Conservation (phyloP, 1,140 invertebrate species). For the Drosophila asahinai region DNA sequence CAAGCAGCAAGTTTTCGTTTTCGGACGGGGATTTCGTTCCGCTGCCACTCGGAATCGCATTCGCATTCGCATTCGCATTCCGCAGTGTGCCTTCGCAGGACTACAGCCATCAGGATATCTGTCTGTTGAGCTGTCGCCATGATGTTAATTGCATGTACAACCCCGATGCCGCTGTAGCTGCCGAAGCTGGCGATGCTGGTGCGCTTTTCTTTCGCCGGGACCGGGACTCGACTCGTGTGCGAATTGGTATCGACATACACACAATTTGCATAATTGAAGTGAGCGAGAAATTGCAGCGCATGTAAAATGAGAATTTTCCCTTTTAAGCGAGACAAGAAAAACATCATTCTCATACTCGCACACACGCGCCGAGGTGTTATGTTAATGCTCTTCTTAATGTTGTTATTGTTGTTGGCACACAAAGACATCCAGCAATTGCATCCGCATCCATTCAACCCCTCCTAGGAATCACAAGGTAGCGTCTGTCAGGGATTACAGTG, state of each 20-base stretch:
- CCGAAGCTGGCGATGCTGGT: constrained; percentile 30
- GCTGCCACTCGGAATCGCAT: constrained; percentile 14
- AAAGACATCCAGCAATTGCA: constrained; percentile 57
- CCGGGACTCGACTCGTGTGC: constrained; percentile 19
- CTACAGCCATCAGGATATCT: constrained; percentile 37
- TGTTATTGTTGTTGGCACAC: constrained; percentile 46
- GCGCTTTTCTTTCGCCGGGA: constrained; percentile 55
- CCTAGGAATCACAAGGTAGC: constrained; percentile 37
- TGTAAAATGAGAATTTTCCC: constrained; percentile 77
- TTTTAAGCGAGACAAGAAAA: constrained; percentile 56
- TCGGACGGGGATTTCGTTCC: constrained; percentile 18
- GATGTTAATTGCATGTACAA: constrained; percentile 79
- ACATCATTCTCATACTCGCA: constrained; percentile 59
- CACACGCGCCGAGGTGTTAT: constrained; percentile 44
- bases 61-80: constrained; percentile 9
- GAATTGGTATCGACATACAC: constrained; percentile 80
- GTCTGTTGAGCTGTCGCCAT: constrained; percentile 52
- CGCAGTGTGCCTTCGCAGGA: constrained; percentile 15
- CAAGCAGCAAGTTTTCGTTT: constrained; percentile 43
- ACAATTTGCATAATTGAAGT: constrained; percentile 82
- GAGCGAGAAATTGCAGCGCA: constrained; percentile 80
- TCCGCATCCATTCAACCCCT: constrained; percentile 24
- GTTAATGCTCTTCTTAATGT: constrained; percentile 30
- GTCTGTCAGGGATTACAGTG: constrained; percentile 63
- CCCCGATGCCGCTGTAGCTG: constrained; percentile 28